phyloP scores from a whole-genome alignment of 2,888 invertebrate species.

The Drosophila parthenogenetica region DNA sequence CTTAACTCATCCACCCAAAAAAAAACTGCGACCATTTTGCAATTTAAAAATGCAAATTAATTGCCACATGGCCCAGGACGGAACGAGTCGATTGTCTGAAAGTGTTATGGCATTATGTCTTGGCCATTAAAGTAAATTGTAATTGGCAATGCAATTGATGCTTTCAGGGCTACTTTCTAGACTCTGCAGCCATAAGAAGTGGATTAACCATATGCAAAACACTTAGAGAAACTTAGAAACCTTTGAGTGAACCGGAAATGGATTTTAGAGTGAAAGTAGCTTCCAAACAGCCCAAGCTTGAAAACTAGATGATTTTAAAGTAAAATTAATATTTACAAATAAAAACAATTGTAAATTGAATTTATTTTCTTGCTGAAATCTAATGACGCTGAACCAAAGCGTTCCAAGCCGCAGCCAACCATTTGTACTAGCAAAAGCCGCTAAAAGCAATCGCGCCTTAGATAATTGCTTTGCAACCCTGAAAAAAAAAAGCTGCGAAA shows the following conservation, averaged over 20 bases:
- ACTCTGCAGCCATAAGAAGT: neutral
- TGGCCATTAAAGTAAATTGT: conserved; percentile 78
- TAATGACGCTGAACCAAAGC: neutral
- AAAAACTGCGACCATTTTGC: conserved; percentile 62
- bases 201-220: too few relatives aligned
- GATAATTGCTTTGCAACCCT: conserved; percentile 43
- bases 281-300: too few relatives aligned
- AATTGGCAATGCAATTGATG: conserved; percentile 62
- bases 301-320: too few relatives aligned
- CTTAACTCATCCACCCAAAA: neutral
- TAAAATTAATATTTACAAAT: too few relatives aligned
- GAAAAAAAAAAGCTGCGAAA: conserved; percentile 26
- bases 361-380: neutral
- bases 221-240: too few relatives aligned
- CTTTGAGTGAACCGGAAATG: too few relatives aligned
- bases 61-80: conserved; percentile 77
- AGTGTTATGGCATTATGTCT: conserved; percentile 63
- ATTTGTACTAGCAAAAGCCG: neutral
- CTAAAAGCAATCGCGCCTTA: neutral
- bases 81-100: conserved; percentile 48
- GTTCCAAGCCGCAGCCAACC: too few relatives aligned
- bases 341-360: too few relatives aligned
- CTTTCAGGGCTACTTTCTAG: conserved; percentile 21
- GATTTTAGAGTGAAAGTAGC: too few relatives aligned
- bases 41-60: conserved; percentile 84